phyloP scores from a whole-genome alignment of 1,140 invertebrate genomes.

The Kradibia gibbosae region DNA sequence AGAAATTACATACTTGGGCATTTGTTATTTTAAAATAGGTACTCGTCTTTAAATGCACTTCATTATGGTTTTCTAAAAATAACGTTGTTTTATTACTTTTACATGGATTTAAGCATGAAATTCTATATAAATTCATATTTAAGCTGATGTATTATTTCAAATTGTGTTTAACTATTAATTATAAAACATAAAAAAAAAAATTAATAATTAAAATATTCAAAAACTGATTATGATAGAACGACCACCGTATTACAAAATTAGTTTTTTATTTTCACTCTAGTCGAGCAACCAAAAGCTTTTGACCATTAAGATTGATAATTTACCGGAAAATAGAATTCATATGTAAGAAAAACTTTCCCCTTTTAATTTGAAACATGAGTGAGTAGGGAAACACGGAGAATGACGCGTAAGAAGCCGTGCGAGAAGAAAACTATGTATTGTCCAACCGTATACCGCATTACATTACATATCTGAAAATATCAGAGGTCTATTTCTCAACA shows the following conservation, averaged over 20 bases:
- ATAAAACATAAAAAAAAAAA: no score
- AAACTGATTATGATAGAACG: no score
- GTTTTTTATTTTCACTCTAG: not conserved
- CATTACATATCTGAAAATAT: slow-evolving; percentile 34
- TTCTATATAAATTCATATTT: not conserved
- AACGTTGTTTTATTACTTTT: not conserved
- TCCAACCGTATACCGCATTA: not conserved
- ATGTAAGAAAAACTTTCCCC: not conserved
- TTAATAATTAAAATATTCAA: no score
- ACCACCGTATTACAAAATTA: no score
- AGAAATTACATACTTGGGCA: not conserved
- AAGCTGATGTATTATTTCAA: not conserved
- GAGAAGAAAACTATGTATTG: not conserved
- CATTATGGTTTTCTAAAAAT: not conserved
- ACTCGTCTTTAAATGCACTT: not conserved
- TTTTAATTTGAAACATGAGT: not conserved
- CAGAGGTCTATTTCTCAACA: slow-evolving; percentile 36
- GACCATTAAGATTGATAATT: not conserved
- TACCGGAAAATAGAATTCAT: not conserved
- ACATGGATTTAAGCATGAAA: not conserved
- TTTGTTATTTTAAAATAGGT: not conserved
- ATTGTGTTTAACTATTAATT: no score
- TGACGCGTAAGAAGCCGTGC: not conserved
- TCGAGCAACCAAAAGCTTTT: not conserved
- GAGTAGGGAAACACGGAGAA: not conserved